Conservation (phyloP, 2,113 vertebrate species). For the Hipposideros armiger region DNA sequence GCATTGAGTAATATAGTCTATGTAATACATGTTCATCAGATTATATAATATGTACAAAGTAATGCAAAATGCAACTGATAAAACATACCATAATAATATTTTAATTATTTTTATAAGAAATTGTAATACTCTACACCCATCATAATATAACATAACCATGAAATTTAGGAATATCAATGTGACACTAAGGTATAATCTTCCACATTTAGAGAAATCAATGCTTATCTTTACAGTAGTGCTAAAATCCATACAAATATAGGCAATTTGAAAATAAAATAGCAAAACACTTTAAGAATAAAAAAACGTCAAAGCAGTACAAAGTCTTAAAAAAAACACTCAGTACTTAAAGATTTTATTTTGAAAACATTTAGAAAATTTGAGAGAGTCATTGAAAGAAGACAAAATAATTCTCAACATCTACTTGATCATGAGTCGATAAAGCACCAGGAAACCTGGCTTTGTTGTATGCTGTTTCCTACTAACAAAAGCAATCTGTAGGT, state of each 20-base stretch:
- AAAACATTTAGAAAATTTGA: constrained; percentile 60
- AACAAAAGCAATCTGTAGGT: constrained; percentile 60
- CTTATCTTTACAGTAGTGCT: not conserved
- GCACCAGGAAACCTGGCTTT: constrained; percentile 56
- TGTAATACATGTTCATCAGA: not conserved
- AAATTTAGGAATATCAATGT: not conserved
- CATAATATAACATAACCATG: not conserved
- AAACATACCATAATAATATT: not conserved
- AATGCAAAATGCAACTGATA: not conserved
- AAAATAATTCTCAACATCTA: constrained; percentile 52
- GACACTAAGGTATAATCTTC: not conserved
- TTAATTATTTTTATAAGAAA: not conserved
- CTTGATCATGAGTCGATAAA: constrained; percentile 36
- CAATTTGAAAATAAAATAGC: not conserved
- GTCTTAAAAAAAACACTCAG: not conserved
- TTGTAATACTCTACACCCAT: not conserved
- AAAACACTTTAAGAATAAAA: constrained; percentile 31
- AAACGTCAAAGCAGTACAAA: not conserved
- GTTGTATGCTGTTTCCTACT: constrained; percentile 15
- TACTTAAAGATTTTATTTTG: constrained; percentile 6
- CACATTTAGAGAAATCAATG: not conserved
- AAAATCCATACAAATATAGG: not conserved
- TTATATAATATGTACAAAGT: not conserved
- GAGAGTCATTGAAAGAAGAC: constrained; percentile 50
- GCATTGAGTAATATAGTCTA: not conserved